These are phyloP conservation scores for Entomyzon cyanotis DNA, from an alignment of 2,113 vertebrate species.

Conservation along the genomic window DNA sequence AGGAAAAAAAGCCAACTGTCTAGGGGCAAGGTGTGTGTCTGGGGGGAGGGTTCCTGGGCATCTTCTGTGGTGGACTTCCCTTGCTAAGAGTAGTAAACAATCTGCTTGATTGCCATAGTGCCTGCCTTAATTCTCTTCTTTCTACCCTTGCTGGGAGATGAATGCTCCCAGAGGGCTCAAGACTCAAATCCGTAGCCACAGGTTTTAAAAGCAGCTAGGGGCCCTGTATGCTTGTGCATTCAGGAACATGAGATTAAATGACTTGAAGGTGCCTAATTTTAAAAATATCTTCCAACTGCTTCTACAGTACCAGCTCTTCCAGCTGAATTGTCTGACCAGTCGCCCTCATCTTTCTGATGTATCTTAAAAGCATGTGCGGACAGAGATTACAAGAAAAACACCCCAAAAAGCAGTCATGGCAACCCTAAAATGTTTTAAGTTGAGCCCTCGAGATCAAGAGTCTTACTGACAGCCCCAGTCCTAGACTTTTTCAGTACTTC, in stretches of 20 bases:
- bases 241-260: background rate
- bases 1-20: background rate
- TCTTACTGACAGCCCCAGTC: background rate
- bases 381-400: background rate
- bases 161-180: background rate
- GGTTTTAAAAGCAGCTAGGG: background rate
- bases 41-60: accelerated
- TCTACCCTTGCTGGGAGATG: background rate
- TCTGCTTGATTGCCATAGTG: background rate
- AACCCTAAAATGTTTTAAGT: background rate
- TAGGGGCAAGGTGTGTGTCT: no score
- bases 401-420: background rate
- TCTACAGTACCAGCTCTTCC: background rate
- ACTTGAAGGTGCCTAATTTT: background rate
- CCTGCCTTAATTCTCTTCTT: background rate
- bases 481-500: background rate
- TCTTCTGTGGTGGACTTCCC: conserved; percentile 15
- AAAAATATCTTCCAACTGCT: background rate
- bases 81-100: background rate
- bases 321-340: background rate
- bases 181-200: background rate
- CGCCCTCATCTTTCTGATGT: background rate
- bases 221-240: background rate
- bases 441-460: background rate
- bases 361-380: background rate